phyloP scores from a whole-genome alignment of 2,797 vertebrate species.

The Thalassophryne amazonica region DNA sequence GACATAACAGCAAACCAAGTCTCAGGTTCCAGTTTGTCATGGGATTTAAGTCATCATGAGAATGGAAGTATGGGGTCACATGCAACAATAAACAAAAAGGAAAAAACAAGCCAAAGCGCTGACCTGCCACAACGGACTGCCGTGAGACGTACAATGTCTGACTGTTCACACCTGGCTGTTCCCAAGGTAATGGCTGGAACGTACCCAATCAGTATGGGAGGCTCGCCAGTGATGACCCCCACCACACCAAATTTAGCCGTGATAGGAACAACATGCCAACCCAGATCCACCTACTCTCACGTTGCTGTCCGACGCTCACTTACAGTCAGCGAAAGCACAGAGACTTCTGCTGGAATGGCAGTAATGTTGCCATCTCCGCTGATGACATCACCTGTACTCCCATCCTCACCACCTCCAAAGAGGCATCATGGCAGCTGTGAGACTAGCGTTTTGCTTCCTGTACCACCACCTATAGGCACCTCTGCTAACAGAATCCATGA shows the following conservation, averaged over 20 bases:
- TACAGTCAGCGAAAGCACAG: conserved; percentile 78
- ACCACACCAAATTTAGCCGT: conserved; percentile 27
- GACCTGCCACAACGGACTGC: conserved; percentile 78
- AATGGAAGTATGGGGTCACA: conserved; percentile 21
- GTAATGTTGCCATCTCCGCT: conserved; percentile 46
- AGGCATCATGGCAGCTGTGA: conserved; percentile 61
- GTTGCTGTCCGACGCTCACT: conserved; percentile 81
- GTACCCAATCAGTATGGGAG: conserved; percentile 65
- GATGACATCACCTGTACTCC: conserved; percentile 47
- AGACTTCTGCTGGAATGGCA: conserved; percentile 38
- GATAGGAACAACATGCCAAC: conserved; percentile 21
- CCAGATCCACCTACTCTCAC: conserved; percentile 58
- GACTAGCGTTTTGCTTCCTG: conserved; percentile 61
- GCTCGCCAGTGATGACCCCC: conserved; percentile 11
- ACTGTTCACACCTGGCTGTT: conserved; percentile 89
- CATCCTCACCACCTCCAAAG: conserved; percentile 65
- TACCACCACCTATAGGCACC: conserved; percentile 43
- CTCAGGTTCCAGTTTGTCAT: not conserved
- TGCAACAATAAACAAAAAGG: conserved; percentile 16
- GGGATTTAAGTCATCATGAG: conserved; percentile 6
- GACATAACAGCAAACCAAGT: not conserved
- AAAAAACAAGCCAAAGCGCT: conserved; percentile 32
- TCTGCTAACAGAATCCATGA: conserved; percentile 15
- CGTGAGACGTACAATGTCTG: conserved; percentile 89
- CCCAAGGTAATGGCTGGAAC: conserved; percentile 76